A percentile compares a stretch with the other conserved stretches of the same genome.
Evolutionary conservation across 1,140 invertebrate genomes (phyloP).

Genomic region (Whitmania pigra): DNA sequence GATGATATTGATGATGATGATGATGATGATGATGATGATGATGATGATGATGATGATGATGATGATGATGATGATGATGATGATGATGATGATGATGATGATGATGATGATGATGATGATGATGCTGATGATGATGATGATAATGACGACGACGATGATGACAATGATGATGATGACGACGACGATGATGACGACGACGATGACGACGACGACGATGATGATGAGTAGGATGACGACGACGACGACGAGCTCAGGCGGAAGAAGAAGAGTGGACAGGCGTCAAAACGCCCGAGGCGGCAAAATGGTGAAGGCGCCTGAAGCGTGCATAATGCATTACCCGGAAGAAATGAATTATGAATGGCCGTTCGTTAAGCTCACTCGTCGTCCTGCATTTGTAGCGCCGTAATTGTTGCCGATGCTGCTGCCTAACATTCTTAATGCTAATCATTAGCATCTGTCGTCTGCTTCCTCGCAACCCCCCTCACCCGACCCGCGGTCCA

Average conservation of each 20-base stretch:
- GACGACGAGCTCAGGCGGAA: background rate
- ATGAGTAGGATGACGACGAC: background rate
- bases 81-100: too few relatives aligned
- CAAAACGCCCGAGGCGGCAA: background rate
- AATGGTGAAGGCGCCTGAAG: background rate
- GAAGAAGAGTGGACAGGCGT: background rate
- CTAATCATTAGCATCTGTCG: too few relatives aligned
- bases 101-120: too few relatives aligned
- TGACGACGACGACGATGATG: background rate
- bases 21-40: too few relatives aligned
- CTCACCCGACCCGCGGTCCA: too few relatives aligned
- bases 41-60: too few relatives aligned
- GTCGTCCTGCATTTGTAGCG: background rate
- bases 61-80: too few relatives aligned
- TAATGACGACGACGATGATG: background rate
- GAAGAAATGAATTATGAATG: conserved; percentile 8
- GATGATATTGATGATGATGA: background rate
- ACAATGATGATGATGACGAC: background rate
- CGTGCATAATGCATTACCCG: conserved; percentile 8
- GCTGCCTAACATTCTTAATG: too few relatives aligned
- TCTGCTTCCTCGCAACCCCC: too few relatives aligned
- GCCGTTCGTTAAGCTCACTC: background rate
- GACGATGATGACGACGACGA: background rate
- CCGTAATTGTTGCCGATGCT: too few relatives aligned
- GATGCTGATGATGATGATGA: background rate